Base-by-base conservation (phyloP, 2,888 invertebrate species). In the Eudemis profundana region DNA sequence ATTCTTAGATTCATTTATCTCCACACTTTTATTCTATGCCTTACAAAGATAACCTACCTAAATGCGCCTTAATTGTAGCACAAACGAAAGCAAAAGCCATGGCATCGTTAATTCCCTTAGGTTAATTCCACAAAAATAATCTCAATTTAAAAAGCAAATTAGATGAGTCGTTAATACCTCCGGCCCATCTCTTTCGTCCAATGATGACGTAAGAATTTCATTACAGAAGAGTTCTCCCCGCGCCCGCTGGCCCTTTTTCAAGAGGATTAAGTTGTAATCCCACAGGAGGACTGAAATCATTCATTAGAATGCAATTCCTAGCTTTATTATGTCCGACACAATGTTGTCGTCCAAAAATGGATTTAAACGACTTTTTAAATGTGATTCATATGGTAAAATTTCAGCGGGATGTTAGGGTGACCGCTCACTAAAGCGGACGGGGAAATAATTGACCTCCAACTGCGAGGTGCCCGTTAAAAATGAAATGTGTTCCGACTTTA, bases 251-350 rank as follows among this genome's bases (percentile, higher is more conserved):
- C 72, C 80, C 79, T 81, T 82, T 85, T 89, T 86, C 85, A 87
- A 89, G 85, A 86, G 90, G 90, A 90, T 91, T 90, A 90, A 85
- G 87, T 87, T 87, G 85, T 90, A 87, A 91, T 90, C 90, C 89
- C 83, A 78, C 79, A 82, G 86, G 85, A 90, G 86, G 81, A 84
- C 85, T 85, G 86, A 87, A 88, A 88, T 82, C 89, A 87, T 90
- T 89, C 84, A 90, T 90, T 89, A 89, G 84, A 90, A 89, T 89
- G 83, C 84, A 83, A 86, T 86, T 86, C 80, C 81, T 82, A 84
- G 85, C 84, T 86, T 87, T 85, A 86, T 86, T 87, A 85, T 79
- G 78, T 79, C 79, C 75, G 83, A 82, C 83, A 82, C 79, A 76
- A 76, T 71, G 74, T 70, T 76, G 74, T 72, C 76, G 72, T 76